Base-by-base conservation (phyloP, 37 sponge, comb jelly and placozoan genomes). In the Geodia barretti region DNA sequence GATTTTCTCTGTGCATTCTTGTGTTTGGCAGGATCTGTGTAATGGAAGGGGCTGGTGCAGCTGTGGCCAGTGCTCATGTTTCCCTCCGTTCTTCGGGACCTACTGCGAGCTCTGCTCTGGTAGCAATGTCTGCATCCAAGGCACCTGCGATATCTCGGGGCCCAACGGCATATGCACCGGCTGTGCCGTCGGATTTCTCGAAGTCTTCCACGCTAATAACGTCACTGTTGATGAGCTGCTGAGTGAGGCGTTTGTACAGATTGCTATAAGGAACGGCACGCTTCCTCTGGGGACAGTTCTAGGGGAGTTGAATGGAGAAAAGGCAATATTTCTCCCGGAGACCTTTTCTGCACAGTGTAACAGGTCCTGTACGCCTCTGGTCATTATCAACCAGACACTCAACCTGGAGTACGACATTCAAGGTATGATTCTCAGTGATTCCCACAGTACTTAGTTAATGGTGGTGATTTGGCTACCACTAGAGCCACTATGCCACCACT, bases 41-140 rank as follows among this genome's bases (percentile, higher is more conserved):
- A 76, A 75, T 75, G 75, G 75, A 9, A 60, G 60, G 23, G 77
- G 74, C 20, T 25, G n/a, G 24, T 84, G 85, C 62, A 36, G 8
- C 7, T 66, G 77, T 36, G 82, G 82, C 14, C 39, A 26, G 21
- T 88, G 88, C 42, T 20, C 37, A 20, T 88, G 88, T 54, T 26
- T 62, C 7, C 3, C 38, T 24, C 67, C 69, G 31, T 81, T 70
- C 64, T 63, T 39, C 41, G 88, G 88, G 29, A 3, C 1, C 17
- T 88, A 75, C 77, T 64, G 79, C 39, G 79, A 79, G 69, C 43
- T 41, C 21, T 79, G 79, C 58, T 79, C 79, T 2, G 79, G 79
- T 17, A 2, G 14, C 26, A 3, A 68, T 1, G 42, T 68, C 19
- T 79, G 79, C 34, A n/a, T 42, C 23, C 66, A 66, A 1, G 14